Evolutionary conservation across 2,888 invertebrate genomes (phyloP), one percentile per base, ranked within the genome.

Genomic region (Pedicia rivosa): DNA sequence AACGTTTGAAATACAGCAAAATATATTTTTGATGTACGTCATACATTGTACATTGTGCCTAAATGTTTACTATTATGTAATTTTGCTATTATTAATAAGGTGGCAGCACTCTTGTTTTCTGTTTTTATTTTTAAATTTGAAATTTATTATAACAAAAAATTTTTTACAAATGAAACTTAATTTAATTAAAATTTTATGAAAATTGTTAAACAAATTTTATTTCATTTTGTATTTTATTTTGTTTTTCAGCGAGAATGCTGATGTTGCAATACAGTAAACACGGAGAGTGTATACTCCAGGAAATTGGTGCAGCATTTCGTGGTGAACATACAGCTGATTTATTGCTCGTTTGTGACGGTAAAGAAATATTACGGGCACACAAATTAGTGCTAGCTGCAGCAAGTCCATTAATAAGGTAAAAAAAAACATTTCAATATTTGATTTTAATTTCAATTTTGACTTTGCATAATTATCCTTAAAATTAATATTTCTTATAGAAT

Each of bases 211-310:
- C 55, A 38, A 62, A 30, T 15, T 57, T 63, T 36, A 71, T 60
- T 13, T 14, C 15, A 30, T 26, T 22, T 32, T 13, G 10, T 28
- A 16, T 41, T 14, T 42, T 20, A 40, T 33, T 39, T 44, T 43
- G 41, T 39, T 19, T 52, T 52, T 5, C 42, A 62, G 55, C 57
- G 54, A 60, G 59, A 53, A 62, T 84, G 70, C 74, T 87, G 68
- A 86, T 86, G 60, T 76, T 87, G 67, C 84, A 86, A 67, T 86
- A 87, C 68, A 84, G 84, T 70, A 86, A 86, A 71, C 86, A 86
- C 72, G 83, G 82, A 70, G 83, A 83, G 67, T 84, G 84, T 66
- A 79, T 87, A 70, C 78, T 82, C 63, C 83, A 81, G 64, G 86
- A 86, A 69, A 81, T 86, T 59, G 79, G 80, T 57, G 80, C 82